Base-by-base conservation (phyloP, 1,140 invertebrate species). In the Ostrea edulis region DNA sequence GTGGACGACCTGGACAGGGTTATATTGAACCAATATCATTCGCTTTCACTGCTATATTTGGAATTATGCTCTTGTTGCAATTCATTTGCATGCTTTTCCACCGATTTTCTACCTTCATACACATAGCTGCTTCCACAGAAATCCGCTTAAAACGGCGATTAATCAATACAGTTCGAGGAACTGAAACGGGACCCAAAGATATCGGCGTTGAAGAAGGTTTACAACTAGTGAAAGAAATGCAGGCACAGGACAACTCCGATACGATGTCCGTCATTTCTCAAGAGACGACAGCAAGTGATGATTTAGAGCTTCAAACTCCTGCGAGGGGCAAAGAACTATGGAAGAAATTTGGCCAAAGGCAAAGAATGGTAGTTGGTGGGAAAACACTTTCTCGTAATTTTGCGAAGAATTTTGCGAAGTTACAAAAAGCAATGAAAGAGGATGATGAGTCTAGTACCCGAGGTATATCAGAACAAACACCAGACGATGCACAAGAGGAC, bases 1-100 rank as follows among this genome's bases (percentile, higher is more conserved):
- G 54, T 1, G 85, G 82, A 58, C 25, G 86, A 8, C 65, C 22
- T 55, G 91, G 91, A n/a, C 90, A 93, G 87, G 88, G 83, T 25
- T 88, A 88, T 58, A 90, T 94, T 53, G 94, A 95, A 87, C 95
- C 95, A 53, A 93, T 96, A 52, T 95, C 95, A 20, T 91, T 96
- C 22, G 92, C 95, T 0, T 96, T 96, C 89, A 94, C 95, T 9
- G 86, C 95, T 17, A 95, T 96, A 58, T 96, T 96, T 90, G 95
- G 94, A 25, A 52, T 95, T 0, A 92, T 96, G 88, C 88, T 96
- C 82, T 89, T 95, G 17, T 92, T 96, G 29, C 95, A 96, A 90
- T 95, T 96, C 87, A 82, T 95, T 17, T 95, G 94, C 25, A 96
- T 96, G 95, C 82, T 96, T 58, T 93, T 95, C 77, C 95, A 95